These are phyloP conservation scores for Venturia canescens DNA, from an alignment of 1,140 invertebrate species.

Conservation along the genomic window DNA sequence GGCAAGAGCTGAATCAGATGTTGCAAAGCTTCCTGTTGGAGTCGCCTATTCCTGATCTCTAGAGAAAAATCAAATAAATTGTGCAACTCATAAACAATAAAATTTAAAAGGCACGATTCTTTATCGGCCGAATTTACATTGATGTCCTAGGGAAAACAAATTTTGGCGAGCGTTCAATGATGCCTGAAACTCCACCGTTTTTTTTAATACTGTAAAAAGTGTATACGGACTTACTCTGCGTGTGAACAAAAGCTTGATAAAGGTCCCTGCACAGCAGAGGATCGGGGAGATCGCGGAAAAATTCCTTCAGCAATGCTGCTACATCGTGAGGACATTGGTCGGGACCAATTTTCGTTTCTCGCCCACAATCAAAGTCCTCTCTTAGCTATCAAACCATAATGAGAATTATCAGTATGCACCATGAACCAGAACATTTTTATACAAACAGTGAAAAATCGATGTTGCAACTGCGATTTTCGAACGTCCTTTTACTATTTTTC, in stretches of 20 bases:
- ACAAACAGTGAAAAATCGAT: slow-evolving; percentile 9
- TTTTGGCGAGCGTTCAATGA: too few relatives aligned
- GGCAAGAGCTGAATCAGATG: slow-evolving; percentile 92
- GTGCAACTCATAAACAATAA: not conserved
- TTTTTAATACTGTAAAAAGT: too few relatives aligned
- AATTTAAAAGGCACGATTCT: not conserved
- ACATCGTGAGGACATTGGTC: slow-evolving; percentile 95
- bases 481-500: too few relatives aligned
- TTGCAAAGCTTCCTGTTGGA: slow-evolving; percentile 89
- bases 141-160: too few relatives aligned
- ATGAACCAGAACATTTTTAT: not conserved
- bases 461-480: too few relatives aligned
- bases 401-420: not conserved
- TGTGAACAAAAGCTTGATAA: slow-evolving; percentile 92
- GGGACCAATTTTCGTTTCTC: slow-evolving; percentile 85
- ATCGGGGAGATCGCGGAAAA: slow-evolving; percentile 94
- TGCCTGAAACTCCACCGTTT: too few relatives aligned
- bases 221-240: slow-evolving; percentile 85
- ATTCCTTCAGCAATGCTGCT: slow-evolving; percentile 94
- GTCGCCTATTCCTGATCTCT: slow-evolving; percentile 88
- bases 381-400: slow-evolving; percentile 81
- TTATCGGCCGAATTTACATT: not conserved
- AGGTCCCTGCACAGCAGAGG: slow-evolving; percentile 92
- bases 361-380: slow-evolving; percentile 92
- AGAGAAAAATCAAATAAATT: slow-evolving; percentile 54